Evolutionary conservation across 2,888 invertebrate species (phyloP).

Genomic region (Phortica magna): DNA sequence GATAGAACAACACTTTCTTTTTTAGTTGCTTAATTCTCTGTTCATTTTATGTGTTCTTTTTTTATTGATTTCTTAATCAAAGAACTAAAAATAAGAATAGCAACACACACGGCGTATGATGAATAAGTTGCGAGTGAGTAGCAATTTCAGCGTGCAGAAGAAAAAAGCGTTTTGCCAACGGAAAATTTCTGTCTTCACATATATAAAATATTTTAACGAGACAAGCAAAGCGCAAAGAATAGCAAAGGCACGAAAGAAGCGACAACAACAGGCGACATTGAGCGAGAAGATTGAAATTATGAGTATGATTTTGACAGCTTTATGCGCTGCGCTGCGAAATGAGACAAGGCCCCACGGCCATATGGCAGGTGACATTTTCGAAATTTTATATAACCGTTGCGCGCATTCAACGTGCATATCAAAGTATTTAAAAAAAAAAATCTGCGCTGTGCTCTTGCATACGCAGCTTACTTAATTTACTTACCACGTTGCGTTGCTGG

Average conservation of each 20-base stretch:
- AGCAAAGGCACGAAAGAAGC: conserved; percentile 42
- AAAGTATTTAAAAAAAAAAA: neutral
- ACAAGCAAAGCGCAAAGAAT: neutral
- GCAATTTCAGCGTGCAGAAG: neutral
- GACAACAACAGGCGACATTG: conserved; percentile 41
- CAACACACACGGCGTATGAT: conserved; percentile 29
- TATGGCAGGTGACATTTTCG: conserved; percentile 65
- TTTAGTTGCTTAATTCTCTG: neutral
- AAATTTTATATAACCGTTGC: conserved; percentile 60
- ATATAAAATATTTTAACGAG: conserved; percentile 27
- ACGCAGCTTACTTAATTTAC: neutral
- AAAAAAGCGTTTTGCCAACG: neutral
- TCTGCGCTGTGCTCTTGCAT: neutral
- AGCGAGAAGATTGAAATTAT: conserved; percentile 40
- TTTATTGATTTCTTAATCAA: conserved; percentile 21
- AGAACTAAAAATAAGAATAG: conserved; percentile 27
- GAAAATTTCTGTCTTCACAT: neutral
- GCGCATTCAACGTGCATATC: neutral
- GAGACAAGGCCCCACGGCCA: neutral
- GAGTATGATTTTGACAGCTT: conserved; percentile 65
- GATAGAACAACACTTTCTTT: neutral
- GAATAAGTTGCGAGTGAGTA: conserved; percentile 7
- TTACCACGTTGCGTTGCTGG: conserved; percentile 3
- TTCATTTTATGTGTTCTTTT: conserved; percentile 38
- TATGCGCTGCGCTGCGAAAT: conserved; percentile 22